A percentile compares a stretch with the other conserved stretches of the same genome.
These are phyloP conservation scores for Timema podura DNA, from an alignment of 2,888 invertebrate species.

Conservation along the genomic window DNA sequence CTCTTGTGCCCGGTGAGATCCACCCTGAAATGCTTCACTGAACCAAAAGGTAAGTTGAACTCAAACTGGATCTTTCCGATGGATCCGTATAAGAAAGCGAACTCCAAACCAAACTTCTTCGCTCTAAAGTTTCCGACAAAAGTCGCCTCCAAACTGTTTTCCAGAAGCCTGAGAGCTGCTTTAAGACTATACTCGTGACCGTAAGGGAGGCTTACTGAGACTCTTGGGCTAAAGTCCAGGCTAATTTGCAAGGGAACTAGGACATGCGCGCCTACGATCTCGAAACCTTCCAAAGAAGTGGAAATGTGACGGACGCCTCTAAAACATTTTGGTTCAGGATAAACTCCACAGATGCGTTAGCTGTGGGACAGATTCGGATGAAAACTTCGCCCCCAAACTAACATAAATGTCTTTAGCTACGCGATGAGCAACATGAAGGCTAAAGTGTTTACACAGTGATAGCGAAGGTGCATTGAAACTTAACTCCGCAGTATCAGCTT, in stretches of 20 bases:
- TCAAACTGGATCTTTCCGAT: neutral
- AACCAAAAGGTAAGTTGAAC: neutral
- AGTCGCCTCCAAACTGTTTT: no score
- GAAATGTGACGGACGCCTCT: neutral
- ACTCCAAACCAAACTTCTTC: no score
- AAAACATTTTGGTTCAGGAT: neutral
- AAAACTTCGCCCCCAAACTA: conserved; percentile 13
- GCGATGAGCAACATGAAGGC: conserved; percentile 1
- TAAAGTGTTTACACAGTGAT: conserved; percentile 12
- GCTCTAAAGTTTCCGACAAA: no score
- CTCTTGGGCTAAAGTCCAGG: no score
- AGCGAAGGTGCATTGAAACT: conserved; percentile 21
- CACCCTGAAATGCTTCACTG: neutral
- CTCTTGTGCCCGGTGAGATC: neutral
- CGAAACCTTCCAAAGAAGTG: no score
- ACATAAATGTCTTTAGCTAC: conserved; percentile 5
- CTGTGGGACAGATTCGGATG: neutral
- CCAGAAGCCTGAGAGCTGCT: no score
- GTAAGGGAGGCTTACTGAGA: no score
- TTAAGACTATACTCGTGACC: no score
- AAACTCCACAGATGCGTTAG: neutral
- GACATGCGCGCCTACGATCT: no score
- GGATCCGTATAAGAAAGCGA: no score
- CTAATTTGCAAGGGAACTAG: no score
- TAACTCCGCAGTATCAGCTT: conserved; percentile 16